A percentile compares a stretch with the other conserved stretches of the same genome.
Conservation (phyloP, 2,888 invertebrate species). For the Poecilobothrus nobilitatus region DNA sequence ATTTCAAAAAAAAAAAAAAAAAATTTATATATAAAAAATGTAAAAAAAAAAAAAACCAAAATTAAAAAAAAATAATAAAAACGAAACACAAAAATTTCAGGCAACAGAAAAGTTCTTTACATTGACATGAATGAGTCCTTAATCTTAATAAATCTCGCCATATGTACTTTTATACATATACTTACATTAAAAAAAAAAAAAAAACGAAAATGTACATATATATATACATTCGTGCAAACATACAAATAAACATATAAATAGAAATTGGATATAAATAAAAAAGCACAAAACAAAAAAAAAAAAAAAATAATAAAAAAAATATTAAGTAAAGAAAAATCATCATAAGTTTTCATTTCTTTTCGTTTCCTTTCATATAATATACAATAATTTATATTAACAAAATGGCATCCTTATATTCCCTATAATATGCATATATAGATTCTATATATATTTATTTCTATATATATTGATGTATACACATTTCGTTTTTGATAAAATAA, state of each 20-base stretch:
- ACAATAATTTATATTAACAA: conserved; percentile 1
- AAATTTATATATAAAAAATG: too few relatives aligned
- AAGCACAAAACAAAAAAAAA: not conserved
- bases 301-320: not conserved
- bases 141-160: not conserved
- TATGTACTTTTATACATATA: too few relatives aligned
- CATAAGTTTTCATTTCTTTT: not conserved
- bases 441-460: not conserved
- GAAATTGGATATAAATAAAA: not conserved
- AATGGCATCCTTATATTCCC: conserved; percentile 6
- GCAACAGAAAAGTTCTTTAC: not conserved
- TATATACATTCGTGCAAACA: too few relatives aligned
- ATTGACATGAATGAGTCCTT: conserved; percentile 6
- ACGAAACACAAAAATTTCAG: not conserved
- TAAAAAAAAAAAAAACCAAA: not conserved
- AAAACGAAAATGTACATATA: too few relatives aligned
- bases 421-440: not conserved
- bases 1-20: not conserved
- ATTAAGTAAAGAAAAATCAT: not conserved
- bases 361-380: not conserved
- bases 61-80: not conserved
- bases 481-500: too few relatives aligned
- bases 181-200: too few relatives aligned
- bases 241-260: not conserved
- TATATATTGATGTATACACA: not conserved